Evolutionary conservation across 2,113 vertebrate species (phyloP), one percentile per base, ranked within the genome.

Genomic region (Chlorodrepanis virens): DNA sequence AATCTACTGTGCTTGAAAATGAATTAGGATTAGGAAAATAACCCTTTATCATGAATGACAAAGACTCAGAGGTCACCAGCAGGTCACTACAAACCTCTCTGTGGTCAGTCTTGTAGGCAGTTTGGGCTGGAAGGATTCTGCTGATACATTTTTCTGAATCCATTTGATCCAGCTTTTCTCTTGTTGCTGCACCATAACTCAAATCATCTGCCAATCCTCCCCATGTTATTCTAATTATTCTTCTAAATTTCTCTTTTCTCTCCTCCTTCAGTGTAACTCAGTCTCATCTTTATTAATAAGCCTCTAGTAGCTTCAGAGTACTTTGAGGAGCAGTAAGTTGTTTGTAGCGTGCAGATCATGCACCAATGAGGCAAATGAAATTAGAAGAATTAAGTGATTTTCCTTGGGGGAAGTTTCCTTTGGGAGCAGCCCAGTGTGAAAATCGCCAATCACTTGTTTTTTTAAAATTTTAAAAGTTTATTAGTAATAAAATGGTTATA

Each of bases 1-100:
- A 92, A 92, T 87, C 83, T 91, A 70, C 53, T 69, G 37, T 64
- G 72, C 89, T 54, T 82, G 63, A 81, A 90, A 94, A 84, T 76
- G 22, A 93, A 63, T 89, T 92, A 79, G 78, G 92, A 87, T 96
- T 86, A 95, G 61, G 80, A 94, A 68, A 91, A 63, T 47, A 74
- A 82, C 50, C 49, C 49, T 72, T 87, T 90, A 18, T 80, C 47
- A 8, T 68, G 49, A 83, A 74, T 83, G 75, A 85, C 57, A 74
- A 95, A 72, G 47, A 54, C 21, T 27, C 24, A 85, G 42, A 83
- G 59, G 82, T 77, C 57, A 61, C 33, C 71, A 59, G 44, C 9
- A 28, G 71, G 70, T 93, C 77, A 45, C 53, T 82, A 28, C 54
- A 69, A 54, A 79, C 86, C 42, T 54, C 54, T 64, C n/a, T 37